Percentiles rank a stretch among this genome's conserved stretches.
These are phyloP conservation scores for Pantherophis alleghaniensis DNA, from an alignment of 2,797 vertebrate species.

Conservation along the genomic window DNA sequence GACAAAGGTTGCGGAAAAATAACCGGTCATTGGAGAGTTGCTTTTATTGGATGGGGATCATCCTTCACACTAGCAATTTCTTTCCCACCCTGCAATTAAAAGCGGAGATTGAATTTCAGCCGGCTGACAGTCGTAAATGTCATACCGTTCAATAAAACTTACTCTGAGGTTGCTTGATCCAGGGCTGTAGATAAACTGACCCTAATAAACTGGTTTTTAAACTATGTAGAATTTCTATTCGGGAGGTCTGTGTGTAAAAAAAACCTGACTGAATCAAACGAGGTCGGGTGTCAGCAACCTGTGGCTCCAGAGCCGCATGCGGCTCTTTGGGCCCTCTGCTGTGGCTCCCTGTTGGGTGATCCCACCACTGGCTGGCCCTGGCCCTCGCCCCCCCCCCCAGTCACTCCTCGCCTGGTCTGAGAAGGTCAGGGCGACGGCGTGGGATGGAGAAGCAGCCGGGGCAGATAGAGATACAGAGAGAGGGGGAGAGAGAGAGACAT, in stretches of 20 bases:
- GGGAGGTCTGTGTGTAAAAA: not conserved
- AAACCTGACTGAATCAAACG: not conserved
- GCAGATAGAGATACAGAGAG: too few relatives aligned
- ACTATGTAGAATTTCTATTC: not conserved
- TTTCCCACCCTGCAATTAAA: not conserved
- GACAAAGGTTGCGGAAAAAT: not conserved
- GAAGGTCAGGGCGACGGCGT: too few relatives aligned
- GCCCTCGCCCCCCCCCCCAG: too few relatives aligned
- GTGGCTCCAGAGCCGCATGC: too few relatives aligned
- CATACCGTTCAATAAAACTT: not conserved
- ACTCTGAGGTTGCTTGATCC: not conserved
- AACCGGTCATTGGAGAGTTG: not conserved
- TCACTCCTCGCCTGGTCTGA: too few relatives aligned
- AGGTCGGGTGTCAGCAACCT: too few relatives aligned
- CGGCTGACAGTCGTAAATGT: not conserved
- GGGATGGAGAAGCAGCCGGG: too few relatives aligned
- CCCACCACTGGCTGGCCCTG: too few relatives aligned
- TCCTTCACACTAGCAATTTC: not conserved
- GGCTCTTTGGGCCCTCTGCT: too few relatives aligned
- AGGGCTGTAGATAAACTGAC: not conserved
- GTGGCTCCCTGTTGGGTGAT: too few relatives aligned
- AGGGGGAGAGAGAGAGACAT: too few relatives aligned
- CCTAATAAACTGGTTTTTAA: not conserved
- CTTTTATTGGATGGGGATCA: not conserved
- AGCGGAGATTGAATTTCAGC: not conserved